These are phyloP conservation scores for Phylloscopus trochiloides DNA, from an alignment of 2,113 vertebrate species.

Conservation along the genomic window DNA sequence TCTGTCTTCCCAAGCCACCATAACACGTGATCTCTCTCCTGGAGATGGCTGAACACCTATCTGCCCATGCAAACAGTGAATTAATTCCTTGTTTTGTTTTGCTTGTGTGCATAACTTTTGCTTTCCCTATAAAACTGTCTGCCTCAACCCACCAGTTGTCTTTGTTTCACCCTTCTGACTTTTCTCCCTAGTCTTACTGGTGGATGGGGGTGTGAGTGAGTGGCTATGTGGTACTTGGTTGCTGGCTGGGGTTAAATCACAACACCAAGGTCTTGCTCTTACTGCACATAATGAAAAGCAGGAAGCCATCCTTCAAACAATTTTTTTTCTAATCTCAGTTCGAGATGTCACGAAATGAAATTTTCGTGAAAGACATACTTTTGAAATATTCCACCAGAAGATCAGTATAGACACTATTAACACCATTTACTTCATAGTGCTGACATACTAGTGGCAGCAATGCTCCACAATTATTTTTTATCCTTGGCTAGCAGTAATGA, in stretches of 20 bases:
- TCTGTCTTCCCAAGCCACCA: neutral
- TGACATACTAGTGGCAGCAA: neutral
- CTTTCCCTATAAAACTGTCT: neutral
- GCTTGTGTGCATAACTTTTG: neutral
- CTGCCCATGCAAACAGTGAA: neutral
- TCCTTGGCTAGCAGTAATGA: neutral
- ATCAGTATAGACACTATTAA: neutral
- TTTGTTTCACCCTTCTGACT: neutral
- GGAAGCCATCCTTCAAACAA: neutral
- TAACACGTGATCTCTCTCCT: neutral
- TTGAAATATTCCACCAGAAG: neutral
- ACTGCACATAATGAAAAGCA: neutral
- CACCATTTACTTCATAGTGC: neutral
- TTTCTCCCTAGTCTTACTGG: neutral
- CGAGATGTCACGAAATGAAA: neutral
- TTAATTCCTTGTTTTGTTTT: neutral
- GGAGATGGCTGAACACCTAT: neutral
- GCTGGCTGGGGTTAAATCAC: neutral
- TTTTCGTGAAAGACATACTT: neutral
- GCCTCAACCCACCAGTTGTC: neutral
- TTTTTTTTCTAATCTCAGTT: neutral
- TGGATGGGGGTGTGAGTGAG: neutral
- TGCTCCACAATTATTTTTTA: neutral
- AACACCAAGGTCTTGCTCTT: neutral
- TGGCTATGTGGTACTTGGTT: neutral